These are phyloP conservation scores for Atherinosoma microstoma DNA, from an alignment of 2,797 vertebrate species.

Conservation along the genomic window DNA sequence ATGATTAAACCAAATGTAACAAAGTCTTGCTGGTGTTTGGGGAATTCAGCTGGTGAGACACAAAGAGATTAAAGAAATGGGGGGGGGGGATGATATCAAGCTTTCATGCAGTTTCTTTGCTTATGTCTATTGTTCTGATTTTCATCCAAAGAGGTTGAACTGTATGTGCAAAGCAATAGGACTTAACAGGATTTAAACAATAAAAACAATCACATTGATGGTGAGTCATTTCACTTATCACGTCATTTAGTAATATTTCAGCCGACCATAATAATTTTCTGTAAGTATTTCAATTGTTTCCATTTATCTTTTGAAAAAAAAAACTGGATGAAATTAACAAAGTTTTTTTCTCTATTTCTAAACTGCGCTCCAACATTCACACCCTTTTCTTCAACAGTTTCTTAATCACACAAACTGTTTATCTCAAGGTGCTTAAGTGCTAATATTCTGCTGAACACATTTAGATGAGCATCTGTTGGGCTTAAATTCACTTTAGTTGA, in stretches of 20 bases:
- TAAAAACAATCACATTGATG: neutral
- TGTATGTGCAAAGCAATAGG: neutral
- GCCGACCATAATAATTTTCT: too few relatives aligned
- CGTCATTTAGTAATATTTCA: neutral
- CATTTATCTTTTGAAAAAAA: too few relatives aligned
- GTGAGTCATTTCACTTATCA: neutral
- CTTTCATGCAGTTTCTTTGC: neutral
- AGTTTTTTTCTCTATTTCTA: neutral
- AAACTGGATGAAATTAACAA: neutral
- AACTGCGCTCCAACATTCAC: neutral
- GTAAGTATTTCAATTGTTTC: too few relatives aligned
- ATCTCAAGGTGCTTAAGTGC: neutral
- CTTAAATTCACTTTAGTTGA: neutral
- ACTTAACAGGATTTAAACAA: neutral
- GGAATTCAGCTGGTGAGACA: conserved; percentile 16
- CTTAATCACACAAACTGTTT: neutral
- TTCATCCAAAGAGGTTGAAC: neutral
- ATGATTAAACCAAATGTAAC: conserved; percentile 37
- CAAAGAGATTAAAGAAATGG: neutral
- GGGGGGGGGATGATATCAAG: too few relatives aligned
- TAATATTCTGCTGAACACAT: neutral
- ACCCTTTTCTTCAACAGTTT: neutral
- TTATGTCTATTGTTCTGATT: neutral
- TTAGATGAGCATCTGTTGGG: neutral
- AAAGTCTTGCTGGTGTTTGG: conserved; percentile 1